Evolutionary conservation across 1,140 invertebrate genomes (phyloP).

Genomic region (Phymorhynchus buccinoides): DNA sequence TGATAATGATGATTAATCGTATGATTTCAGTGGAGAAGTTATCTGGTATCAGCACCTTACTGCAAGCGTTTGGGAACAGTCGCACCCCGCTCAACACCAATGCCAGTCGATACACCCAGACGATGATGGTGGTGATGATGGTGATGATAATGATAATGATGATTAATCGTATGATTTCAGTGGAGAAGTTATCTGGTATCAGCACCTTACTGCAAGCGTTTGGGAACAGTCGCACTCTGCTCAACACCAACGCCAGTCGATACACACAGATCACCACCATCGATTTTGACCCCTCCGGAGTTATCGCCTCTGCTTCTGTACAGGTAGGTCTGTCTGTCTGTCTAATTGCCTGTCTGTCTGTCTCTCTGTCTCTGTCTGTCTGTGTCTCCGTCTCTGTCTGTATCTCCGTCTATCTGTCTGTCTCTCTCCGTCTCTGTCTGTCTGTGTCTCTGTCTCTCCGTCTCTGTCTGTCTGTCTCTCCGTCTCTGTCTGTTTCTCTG

Average conservation of each 20-base stretch:
- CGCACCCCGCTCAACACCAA: constrained; percentile 84
- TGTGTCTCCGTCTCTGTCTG: no score
- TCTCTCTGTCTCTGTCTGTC: no score
- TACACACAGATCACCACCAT: constrained; percentile 91
- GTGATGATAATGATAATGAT: no score
- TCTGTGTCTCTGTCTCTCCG: no score
- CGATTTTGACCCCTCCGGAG: constrained; percentile 93
- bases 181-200: constrained; percentile 88
- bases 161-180: constrained; percentile 68
- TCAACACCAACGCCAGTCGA: constrained; percentile 89
- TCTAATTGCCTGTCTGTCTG: no score
- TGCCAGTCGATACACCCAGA: no score
- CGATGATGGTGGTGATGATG: no score
- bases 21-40: constrained; percentile 83
- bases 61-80: constrained; percentile 92
- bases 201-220: constrained; percentile 91
- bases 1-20: constrained; percentile 1
- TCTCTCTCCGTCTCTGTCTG: no score
- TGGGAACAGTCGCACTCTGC: constrained; percentile 86
- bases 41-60: constrained; percentile 85
- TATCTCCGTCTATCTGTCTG: no score
- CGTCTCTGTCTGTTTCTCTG: no score
- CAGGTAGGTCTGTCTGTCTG: constrained; percentile 78
- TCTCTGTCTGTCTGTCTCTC: no score
- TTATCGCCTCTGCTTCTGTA: constrained; percentile 88